Evolutionary conservation across 2,888 invertebrate genomes (phyloP).

Genomic region (Stramonita haemastoma): DNA sequence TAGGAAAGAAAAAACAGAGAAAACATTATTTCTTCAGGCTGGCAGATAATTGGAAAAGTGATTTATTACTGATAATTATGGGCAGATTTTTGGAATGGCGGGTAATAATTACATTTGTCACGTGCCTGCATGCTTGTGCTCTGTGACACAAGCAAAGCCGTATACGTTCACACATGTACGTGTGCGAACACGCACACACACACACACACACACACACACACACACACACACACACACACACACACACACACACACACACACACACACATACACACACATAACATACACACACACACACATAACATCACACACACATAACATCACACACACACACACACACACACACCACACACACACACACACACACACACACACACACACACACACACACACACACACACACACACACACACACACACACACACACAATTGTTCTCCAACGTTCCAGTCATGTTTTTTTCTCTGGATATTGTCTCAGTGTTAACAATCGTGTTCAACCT

Average conservation of each 20-base stretch:
- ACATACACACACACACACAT: too few relatives aligned
- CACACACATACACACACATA: neutral
- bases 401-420: neutral
- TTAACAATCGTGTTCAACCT: neutral
- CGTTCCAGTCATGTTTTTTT: too few relatives aligned
- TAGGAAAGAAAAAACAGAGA: too few relatives aligned
- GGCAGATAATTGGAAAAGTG: too few relatives aligned
- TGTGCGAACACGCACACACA: too few relatives aligned
- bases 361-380: neutral
- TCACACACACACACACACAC: neutral
- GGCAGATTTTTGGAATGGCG: too few relatives aligned
- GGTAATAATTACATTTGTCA: too few relatives aligned
- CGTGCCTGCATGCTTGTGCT: too few relatives aligned
- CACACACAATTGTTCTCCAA: neutral
- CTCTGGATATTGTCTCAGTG: neutral
- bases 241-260: neutral
- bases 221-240: neutral
- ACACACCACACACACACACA: neutral
- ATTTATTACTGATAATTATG: too few relatives aligned
- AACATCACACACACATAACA: neutral
- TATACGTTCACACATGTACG: too few relatives aligned
- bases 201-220: neutral
- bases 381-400: constrained; percentile 2
- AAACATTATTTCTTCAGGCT: too few relatives aligned
- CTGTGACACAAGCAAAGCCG: too few relatives aligned